Percentiles rank a stretch among this genome's conserved stretches.
Evolutionary conservation across 2,888 invertebrate species (phyloP).

Genomic region (Epistrophe eligans): DNA sequence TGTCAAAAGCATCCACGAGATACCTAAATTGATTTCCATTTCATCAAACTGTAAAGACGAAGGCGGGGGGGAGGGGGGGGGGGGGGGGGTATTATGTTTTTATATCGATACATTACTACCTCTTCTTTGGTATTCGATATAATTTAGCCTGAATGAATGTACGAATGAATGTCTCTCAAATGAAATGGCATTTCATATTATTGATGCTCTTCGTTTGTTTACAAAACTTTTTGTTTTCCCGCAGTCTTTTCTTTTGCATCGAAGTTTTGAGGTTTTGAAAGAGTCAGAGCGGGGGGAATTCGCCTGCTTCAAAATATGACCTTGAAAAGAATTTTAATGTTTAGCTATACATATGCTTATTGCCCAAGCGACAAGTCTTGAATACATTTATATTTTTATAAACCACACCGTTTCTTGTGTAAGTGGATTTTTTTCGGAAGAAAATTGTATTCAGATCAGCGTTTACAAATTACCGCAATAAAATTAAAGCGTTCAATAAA

Average conservation of each 20-base stretch:
- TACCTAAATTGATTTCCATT: conserved; percentile 73
- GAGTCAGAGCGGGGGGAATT: too few species aligned
- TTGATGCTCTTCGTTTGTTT: conserved; percentile 35
- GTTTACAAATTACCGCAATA: conserved; percentile 24
- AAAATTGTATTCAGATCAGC: conserved; percentile 25
- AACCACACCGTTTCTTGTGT: conserved; percentile 13
- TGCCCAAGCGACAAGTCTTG: conserved; percentile 42
- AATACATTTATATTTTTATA: conserved; percentile 29
- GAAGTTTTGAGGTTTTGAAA: conserved; percentile 1
- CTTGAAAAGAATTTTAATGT: conserved; percentile 63
- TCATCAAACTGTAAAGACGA: conserved; percentile 27
- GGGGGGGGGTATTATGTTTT: background rate
- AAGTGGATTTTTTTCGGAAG: conserved; percentile 27
- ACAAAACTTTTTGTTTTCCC: conserved; percentile 16
- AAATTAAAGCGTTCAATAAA: conserved; percentile 35
- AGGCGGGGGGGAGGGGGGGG: background rate
- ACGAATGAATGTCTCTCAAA: conserved; percentile 18
- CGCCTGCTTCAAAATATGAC: conserved; percentile 28
- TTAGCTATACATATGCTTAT: background rate
- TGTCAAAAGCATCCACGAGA: conserved; percentile 64
- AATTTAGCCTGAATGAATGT: conserved; percentile 1
- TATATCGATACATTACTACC: too few species aligned
- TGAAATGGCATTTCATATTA: conserved; percentile 56
- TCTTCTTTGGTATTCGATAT: conserved; percentile 11
- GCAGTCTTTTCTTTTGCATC: conserved; percentile 22